Conservation (phyloP, 2,797 vertebrate genomes). For the Mus minutoides region DNA sequence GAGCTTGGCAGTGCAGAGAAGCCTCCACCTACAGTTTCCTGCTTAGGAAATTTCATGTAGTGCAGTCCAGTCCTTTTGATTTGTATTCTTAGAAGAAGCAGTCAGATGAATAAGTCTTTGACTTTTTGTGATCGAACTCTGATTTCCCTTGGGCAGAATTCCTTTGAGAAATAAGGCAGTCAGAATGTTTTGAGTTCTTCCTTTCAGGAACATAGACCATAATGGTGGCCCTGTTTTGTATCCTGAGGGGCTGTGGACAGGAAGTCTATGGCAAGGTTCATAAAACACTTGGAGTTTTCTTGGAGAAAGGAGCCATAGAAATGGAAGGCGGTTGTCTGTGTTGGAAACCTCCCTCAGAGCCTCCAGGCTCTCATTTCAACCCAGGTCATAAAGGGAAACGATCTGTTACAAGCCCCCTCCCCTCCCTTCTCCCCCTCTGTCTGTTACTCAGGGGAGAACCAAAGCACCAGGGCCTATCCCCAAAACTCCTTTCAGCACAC, state of each 20-base stretch:
- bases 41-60: conserved; percentile 10
- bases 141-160: conserved; percentile 20
- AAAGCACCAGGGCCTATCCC: not conserved
- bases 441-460: not conserved
- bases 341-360: conserved; percentile 47
- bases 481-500: not conserved
- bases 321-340: not conserved
- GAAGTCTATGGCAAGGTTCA: conserved; percentile 70
- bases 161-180: conserved; percentile 23
- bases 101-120: conserved; percentile 6
- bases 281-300: conserved; percentile 66
- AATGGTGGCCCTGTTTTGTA: conserved; percentile 69
- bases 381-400: not conserved
- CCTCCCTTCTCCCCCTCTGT: not conserved
- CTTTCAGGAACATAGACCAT: conserved; percentile 58
- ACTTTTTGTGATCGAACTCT: conserved; percentile 9
- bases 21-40: not conserved
- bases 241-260: conserved; percentile 62
- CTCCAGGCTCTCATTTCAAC: conserved; percentile 42
- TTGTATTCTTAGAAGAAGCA: conserved; percentile 1
- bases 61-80: not conserved
- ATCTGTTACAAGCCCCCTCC: not conserved
- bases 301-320: conserved; percentile 69
- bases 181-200: conserved; percentile 33
- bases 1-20: not conserved